Evolutionary conservation across 1,140 invertebrate genomes (phyloP).

Genomic region (Platorchestia sp.): DNA sequence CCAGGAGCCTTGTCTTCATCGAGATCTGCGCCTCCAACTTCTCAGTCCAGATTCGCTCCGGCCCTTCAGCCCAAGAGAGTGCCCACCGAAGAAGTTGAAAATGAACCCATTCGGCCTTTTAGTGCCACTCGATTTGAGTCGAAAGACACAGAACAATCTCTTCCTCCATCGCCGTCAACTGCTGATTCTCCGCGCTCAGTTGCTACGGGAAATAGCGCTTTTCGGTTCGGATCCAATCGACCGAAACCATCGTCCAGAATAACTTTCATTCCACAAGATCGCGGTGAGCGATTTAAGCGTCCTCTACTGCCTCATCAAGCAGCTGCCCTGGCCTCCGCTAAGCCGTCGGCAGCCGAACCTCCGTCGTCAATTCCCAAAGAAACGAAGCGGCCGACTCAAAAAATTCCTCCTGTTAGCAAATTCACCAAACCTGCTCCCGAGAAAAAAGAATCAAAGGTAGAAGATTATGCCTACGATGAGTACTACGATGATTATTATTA

Average conservation of each 20-base stretch:
- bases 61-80: not conserved
- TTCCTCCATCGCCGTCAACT: not conserved
- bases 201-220: constrained; percentile 14
- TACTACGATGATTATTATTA: constrained; percentile 40
- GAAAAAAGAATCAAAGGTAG: not conserved
- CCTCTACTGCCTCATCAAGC: constrained; percentile 14
- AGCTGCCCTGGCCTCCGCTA: not conserved
- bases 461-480: constrained; percentile 24
- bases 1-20: constrained; percentile 9
- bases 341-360: not conserved
- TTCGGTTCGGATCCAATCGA: constrained; percentile 34
- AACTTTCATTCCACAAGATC: constrained; percentile 43
- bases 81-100: not conserved
- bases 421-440: not conserved
- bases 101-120: not conserved
- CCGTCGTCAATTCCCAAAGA: not conserved
- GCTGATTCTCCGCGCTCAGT: not conserved
- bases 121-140: not conserved
- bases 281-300: not conserved
- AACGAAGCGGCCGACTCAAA: not conserved
- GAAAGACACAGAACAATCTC: not conserved
- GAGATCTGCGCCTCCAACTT: not conserved
- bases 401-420: not conserved
- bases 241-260: constrained; percentile 28
- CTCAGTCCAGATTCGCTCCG: constrained; percentile 19